A percentile compares a stretch with the other conserved stretches of the same genome.
Evolutionary conservation across 2,113 vertebrate genomes (phyloP).

Genomic region (Narcine bancroftii): DNA sequence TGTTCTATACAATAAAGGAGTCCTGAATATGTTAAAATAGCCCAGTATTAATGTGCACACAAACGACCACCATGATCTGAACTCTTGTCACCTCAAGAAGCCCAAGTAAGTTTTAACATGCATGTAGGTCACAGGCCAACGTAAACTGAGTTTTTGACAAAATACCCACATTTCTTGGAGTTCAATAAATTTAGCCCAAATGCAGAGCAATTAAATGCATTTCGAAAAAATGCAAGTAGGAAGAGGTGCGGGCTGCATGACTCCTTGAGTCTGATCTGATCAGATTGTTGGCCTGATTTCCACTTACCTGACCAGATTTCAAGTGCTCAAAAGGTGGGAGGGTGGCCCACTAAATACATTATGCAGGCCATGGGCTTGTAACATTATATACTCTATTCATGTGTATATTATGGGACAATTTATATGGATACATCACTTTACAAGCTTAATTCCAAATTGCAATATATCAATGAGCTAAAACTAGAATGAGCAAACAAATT

Average conservation of each 20-base stretch:
- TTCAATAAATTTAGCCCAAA: background rate
- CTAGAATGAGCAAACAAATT: background rate
- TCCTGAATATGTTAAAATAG: background rate
- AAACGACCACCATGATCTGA: background rate
- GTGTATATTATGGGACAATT: background rate
- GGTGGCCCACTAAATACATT: background rate
- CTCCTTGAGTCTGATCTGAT: too few species aligned
- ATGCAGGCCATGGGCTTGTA: background rate
- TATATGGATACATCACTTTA: background rate
- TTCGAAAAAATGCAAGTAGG: background rate
- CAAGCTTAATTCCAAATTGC: background rate
- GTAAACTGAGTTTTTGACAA: background rate
- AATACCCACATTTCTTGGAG: background rate
- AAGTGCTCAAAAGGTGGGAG: background rate
- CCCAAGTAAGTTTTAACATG: background rate
- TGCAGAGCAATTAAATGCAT: background rate
- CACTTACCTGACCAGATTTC: too few species aligned
- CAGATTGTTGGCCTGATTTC: too few species aligned
- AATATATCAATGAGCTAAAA: too few species aligned
- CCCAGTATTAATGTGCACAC: background rate
- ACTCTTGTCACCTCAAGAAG: background rate
- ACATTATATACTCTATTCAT: background rate
- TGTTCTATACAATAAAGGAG: too few species aligned
- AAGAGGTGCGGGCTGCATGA: too few species aligned
- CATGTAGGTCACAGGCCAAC: background rate